A percentile compares a stretch with the other conserved stretches of the same genome.
Evolutionary conservation across 2,888 invertebrate species (phyloP).

Genomic region (Drosophila paramelanica): DNA sequence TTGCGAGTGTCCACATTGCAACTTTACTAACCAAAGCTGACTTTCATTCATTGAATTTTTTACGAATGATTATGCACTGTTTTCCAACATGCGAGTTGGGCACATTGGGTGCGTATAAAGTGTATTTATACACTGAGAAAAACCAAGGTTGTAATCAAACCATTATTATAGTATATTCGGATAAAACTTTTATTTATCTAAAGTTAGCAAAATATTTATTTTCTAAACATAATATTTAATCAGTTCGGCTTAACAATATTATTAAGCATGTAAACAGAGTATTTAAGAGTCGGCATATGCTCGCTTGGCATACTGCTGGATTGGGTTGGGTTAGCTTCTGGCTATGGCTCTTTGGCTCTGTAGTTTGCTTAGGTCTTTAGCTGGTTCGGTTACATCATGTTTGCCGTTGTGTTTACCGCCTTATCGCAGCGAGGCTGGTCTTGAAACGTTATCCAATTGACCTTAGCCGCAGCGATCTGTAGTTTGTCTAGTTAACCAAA

Average conservation of each 20-base stretch:
- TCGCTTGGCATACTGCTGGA: slow-evolving; percentile 32
- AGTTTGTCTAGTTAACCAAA: slow-evolving; percentile 6
- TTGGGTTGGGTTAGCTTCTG: slow-evolving; percentile 34
- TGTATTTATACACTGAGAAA: neutral
- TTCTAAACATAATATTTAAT: too few relatives aligned
- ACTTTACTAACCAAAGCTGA: slow-evolving; percentile 41
- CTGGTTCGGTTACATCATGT: slow-evolving; percentile 71
- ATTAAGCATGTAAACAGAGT: neutral
- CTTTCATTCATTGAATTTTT: slow-evolving; percentile 71
- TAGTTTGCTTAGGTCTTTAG: slow-evolving; percentile 65
- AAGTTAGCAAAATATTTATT: too few relatives aligned
- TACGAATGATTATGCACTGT: neutral
- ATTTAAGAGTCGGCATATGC: neutral
- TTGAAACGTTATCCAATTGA: slow-evolving; percentile 61
- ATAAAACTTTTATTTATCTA: too few relatives aligned
- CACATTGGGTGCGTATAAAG: neutral
- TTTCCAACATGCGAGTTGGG: neutral
- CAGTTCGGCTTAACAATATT: neutral
- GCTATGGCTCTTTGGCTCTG: neutral
- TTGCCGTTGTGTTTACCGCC: slow-evolving; percentile 57
- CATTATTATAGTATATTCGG: too few relatives aligned
- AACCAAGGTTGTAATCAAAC: neutral
- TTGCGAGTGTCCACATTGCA: slow-evolving; percentile 56
- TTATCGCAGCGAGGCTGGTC: slow-evolving; percentile 42
- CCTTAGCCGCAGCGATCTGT: slow-evolving; percentile 47